phyloP scores from a whole-genome alignment of 2,113 vertebrate genomes.

The Prunella himalayana region DNA sequence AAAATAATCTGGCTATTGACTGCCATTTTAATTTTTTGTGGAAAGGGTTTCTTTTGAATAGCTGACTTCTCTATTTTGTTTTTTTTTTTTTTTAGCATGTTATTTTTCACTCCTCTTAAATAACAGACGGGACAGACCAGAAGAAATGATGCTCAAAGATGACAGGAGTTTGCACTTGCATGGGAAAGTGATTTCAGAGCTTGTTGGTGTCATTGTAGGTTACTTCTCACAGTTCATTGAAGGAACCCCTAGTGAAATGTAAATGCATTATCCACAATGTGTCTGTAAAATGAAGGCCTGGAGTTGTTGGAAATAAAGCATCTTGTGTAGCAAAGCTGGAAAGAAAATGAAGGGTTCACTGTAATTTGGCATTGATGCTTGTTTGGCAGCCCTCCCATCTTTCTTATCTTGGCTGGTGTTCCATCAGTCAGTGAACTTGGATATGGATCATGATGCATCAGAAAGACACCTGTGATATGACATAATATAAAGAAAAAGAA shows the following conservation, averaged over 20 bases:
- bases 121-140: not conserved
- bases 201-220: not conserved
- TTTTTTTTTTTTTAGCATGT: not conserved
- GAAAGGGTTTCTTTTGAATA: not conserved
- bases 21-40: not conserved
- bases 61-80: not conserved
- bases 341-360: not conserved
- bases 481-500: not conserved
- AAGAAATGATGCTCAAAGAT: not conserved
- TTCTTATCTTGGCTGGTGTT: not conserved
- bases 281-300: not conserved
- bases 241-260: not conserved
- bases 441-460: not conserved
- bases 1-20: not conserved
- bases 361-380: not conserved
- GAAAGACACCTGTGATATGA: not conserved
- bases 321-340: not conserved
- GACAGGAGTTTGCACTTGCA: not conserved
- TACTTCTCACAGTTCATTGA: not conserved
- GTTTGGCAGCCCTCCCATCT: not conserved
- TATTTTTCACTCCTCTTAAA: not conserved
- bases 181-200: not conserved
- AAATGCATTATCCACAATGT: rapidly evolving
- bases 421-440: not conserved
- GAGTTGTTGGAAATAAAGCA: not conserved